These are phyloP conservation scores for Spodoptera littoralis DNA, from an alignment of 2,888 invertebrate genomes.

Conservation along the genomic window DNA sequence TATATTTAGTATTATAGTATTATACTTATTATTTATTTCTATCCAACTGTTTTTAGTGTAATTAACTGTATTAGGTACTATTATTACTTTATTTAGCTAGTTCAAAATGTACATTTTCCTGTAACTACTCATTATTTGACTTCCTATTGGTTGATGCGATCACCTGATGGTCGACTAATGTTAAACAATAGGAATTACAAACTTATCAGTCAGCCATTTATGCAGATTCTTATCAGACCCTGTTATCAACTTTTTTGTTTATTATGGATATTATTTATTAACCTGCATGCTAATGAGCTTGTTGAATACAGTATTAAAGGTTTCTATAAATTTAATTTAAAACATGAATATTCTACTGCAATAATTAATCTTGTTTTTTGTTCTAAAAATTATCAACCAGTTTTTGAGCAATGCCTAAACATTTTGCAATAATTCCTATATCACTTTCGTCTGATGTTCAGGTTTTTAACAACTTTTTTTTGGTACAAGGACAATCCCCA, in stretches of 20 bases:
- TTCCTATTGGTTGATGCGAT: slow-evolving; percentile 17
- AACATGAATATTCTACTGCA: background rate
- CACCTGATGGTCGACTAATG: slow-evolving; percentile 26
- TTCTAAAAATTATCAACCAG: background rate
- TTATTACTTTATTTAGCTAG: background rate
- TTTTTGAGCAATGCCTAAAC: background rate
- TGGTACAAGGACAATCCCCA: background rate
- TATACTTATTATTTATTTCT: too few relatives aligned
- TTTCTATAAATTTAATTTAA: background rate
- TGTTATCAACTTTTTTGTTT: slow-evolving; percentile 43
- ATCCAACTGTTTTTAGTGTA: too few relatives aligned
- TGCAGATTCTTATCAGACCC: slow-evolving; percentile 28
- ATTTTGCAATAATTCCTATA: background rate
- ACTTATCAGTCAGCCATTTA: slow-evolving; percentile 40
- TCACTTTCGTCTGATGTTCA: background rate
- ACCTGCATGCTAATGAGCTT: background rate
- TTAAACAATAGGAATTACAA: slow-evolving; percentile 35
- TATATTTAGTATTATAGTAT: too few relatives aligned
- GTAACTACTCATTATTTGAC: background rate
- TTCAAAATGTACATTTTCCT: too few relatives aligned
- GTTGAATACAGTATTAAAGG: background rate
- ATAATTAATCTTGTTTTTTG: too few relatives aligned
- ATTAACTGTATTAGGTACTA: too few relatives aligned
- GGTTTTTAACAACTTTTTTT: background rate
- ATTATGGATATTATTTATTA: slow-evolving; percentile 23